Base-by-base conservation (phyloP, 2,113 vertebrate genomes). In the Coracopsis vasa region DNA sequence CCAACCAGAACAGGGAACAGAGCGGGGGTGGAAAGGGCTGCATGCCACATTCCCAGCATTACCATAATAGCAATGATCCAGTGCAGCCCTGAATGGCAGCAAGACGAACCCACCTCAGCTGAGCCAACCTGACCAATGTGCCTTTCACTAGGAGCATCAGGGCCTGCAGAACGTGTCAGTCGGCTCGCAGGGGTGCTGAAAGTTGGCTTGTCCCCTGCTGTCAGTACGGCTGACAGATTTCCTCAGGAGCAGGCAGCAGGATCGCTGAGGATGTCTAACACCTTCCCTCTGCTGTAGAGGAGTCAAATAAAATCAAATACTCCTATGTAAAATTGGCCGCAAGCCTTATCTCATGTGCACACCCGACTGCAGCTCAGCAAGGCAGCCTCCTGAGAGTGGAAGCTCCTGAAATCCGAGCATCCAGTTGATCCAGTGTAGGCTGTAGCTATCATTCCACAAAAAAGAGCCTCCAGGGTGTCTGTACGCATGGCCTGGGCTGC, bases 301-400 rank as follows among this genome's bases (percentile, higher is more conserved):
- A 96, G 75, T 86, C 82, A 90, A 90, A 75, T 65, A 20, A 92
- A 92, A 90, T 70, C 42, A 87, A 85, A 53, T 28, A 21, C 37
- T 44, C 16, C 0, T 54, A 14, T 16, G 65, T 61, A 69, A 65
- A 97, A 69, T 21, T 37, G 53, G 87, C 85, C 8, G 0, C 25
- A 25, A 73, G 74, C 81, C 87, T 82, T 69, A 45, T 88, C 92
- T 90, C 58, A n/a, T 1, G 7, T 56, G 66, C 61, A n/a, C 78
- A 41, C 58, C 73, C 10, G 3, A 48, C 66, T 23, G 70, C 7
- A 13, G 45, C 62, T 11, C 70, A 70, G 87, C 53, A n/a, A 33
- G 83, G 41, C 77, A 47, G 27, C 10, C 35, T 70, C 72, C 42
- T 19, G 42, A 29, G 65, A 72, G 54, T 0, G 0, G 2, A 6